phyloP scores from a whole-genome alignment of 2,888 invertebrate genomes.

The Encarsia formosa region DNA sequence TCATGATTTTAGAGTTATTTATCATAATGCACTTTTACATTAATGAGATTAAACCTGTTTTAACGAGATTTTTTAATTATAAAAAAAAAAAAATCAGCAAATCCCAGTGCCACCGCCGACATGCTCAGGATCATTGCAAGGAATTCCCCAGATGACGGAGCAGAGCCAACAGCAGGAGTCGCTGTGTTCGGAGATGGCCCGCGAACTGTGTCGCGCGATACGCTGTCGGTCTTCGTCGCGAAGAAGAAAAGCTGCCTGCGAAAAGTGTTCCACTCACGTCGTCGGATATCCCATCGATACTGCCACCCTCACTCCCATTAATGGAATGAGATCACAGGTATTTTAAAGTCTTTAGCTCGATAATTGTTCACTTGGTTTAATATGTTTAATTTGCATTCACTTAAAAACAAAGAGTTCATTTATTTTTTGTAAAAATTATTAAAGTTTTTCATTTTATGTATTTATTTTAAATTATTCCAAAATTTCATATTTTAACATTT shows the following conservation, averaged over 20 bases:
- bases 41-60: neutral
- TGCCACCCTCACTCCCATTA: slow-evolving; percentile 51
- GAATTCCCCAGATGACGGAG: slow-evolving; percentile 46
- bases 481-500: too few species aligned
- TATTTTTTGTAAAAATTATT: too few species aligned
- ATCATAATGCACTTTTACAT: too few species aligned
- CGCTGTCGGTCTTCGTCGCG: slow-evolving; percentile 62
- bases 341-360: too few species aligned
- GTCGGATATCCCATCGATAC: slow-evolving; percentile 52
- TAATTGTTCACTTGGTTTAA: too few species aligned
- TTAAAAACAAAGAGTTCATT: too few species aligned
- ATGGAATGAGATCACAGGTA: slow-evolving; percentile 47
- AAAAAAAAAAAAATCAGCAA: slow-evolving; percentile 39
- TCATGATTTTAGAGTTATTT: too few species aligned
- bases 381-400: too few species aligned
- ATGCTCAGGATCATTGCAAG: slow-evolving; percentile 48
- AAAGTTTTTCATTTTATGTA: too few species aligned
- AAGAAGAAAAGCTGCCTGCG: slow-evolving; percentile 63
- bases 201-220: slow-evolving; percentile 66
- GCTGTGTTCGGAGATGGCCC: slow-evolving; percentile 74
- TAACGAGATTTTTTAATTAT: neutral
- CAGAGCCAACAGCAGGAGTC: slow-evolving; percentile 56
- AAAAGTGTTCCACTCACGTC: slow-evolving; percentile 54
- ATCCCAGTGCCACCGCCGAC: slow-evolving; percentile 40
- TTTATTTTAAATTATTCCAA: too few species aligned